phyloP scores from a whole-genome alignment of 1,140 invertebrate genomes.

The Aricia agestis region DNA sequence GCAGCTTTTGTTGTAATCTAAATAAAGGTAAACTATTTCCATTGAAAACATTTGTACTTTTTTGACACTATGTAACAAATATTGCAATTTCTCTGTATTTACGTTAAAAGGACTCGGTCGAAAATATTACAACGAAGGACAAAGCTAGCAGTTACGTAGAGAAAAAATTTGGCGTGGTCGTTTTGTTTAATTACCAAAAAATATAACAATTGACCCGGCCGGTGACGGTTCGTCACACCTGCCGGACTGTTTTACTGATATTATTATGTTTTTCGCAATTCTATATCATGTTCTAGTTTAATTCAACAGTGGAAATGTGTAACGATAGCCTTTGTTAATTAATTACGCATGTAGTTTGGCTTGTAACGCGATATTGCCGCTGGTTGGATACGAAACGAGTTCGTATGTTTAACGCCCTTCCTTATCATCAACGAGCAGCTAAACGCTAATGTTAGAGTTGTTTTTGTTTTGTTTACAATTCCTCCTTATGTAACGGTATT shows the following conservation, averaged over 20 bases:
- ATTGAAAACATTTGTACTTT: constrained; percentile 65
- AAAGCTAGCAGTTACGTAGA: constrained; percentile 44
- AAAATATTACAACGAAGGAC: constrained; percentile 56
- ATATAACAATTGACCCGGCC: constrained; percentile 46
- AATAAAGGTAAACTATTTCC: constrained; percentile 74
- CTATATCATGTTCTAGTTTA: constrained; percentile 22
- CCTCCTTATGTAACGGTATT: not conserved
- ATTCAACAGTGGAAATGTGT: not conserved
- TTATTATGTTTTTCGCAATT: constrained; percentile 29
- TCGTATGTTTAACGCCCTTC: constrained; percentile 35
- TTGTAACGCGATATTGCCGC: constrained; percentile 49
- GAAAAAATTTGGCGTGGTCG: constrained; percentile 59
- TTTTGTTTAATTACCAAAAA: constrained; percentile 64
- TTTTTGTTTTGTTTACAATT: not conserved
- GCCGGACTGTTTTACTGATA: constrained; percentile 33
- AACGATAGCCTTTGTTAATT: constrained; percentile 34
- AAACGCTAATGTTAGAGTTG: not conserved
- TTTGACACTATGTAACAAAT: constrained; percentile 72
- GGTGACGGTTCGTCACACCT: constrained; percentile 44
- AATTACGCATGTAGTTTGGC: constrained; percentile 37
- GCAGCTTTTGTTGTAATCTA: constrained; percentile 75
- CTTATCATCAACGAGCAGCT: constrained; percentile 16
- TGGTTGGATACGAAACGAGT: constrained; percentile 29
- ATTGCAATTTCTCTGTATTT: constrained; percentile 67
- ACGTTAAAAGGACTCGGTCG: constrained; percentile 34